Evolutionary conservation across 2,797 vertebrate genomes (phyloP).

Genomic region (Lophotriccus pileatus): DNA sequence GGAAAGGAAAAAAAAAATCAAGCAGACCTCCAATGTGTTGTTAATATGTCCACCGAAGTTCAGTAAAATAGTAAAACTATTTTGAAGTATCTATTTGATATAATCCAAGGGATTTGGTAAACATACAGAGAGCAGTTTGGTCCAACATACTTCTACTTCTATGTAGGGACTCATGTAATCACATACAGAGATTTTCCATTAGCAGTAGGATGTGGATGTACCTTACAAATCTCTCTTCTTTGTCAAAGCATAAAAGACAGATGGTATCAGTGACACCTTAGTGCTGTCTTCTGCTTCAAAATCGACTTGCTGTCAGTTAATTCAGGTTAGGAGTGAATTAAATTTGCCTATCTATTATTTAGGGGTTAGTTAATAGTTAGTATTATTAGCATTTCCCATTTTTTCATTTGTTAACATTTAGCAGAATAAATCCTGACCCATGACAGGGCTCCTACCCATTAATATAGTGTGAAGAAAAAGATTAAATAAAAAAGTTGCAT

Average conservation of each 20-base stretch:
- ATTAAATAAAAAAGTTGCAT: neutral
- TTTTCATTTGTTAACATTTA: neutral
- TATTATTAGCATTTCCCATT: neutral
- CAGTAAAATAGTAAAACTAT: neutral
- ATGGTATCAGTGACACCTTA: conserved; percentile 4
- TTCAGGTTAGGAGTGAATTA: neutral
- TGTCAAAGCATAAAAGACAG: neutral
- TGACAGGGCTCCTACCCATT: neutral
- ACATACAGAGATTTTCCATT: neutral
- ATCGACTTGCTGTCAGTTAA: conserved; percentile 8
- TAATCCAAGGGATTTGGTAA: neutral
- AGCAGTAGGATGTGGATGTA: neutral
- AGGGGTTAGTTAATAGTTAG: neutral
- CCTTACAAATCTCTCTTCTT: neutral
- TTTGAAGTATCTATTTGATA: neutral
- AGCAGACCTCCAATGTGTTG: neutral
- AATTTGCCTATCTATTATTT: neutral
- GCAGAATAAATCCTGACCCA: neutral
- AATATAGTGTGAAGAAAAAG: neutral
- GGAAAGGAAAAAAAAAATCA: neutral
- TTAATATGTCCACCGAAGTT: neutral
- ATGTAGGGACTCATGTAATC: neutral
- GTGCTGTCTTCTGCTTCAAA: conserved; percentile 15
- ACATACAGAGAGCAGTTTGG: neutral
- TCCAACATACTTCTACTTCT: neutral